These are phyloP conservation scores for Lagocephalus sceleratus DNA, from an alignment of 2,797 vertebrate genomes.

Conservation along the genomic window DNA sequence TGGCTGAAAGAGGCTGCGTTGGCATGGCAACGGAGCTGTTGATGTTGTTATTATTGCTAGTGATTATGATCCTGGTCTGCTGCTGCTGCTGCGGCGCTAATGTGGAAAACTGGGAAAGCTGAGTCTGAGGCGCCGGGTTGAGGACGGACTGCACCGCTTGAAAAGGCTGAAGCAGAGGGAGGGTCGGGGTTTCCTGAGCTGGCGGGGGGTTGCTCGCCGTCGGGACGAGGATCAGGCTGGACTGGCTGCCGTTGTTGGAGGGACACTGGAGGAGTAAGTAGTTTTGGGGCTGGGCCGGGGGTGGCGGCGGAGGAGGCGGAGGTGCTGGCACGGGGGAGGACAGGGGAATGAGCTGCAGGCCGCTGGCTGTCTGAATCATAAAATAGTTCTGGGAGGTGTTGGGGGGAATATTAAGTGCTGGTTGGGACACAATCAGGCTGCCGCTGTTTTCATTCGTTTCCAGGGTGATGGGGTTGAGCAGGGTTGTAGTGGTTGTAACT, in stretches of 20 bases:
- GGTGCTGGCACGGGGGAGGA: constrained; percentile 71
- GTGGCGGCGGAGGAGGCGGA: constrained; percentile 74
- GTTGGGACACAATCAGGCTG: constrained; percentile 79
- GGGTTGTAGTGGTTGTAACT: constrained; percentile 65
- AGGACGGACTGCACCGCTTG: constrained; percentile 79
- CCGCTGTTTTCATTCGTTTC: constrained; percentile 76
- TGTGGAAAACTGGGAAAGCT: constrained; percentile 71
- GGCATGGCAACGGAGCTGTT: constrained; percentile 49
- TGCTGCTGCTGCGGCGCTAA: constrained; percentile 76
- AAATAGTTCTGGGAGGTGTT: constrained; percentile 87
- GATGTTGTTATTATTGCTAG: constrained; percentile 70
- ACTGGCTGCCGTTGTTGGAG: constrained; percentile 70
- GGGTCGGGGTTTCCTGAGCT: constrained; percentile 57
- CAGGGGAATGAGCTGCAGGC: constrained; percentile 88
- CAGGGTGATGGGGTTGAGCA: constrained; percentile 82
- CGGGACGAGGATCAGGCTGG: constrained; percentile 79
- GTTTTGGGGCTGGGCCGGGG: constrained; percentile 76
- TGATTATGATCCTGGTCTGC: constrained; percentile 81
- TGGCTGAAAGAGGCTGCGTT: constrained; percentile 37
- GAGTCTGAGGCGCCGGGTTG: constrained; percentile 65
- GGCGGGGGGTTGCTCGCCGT: constrained; percentile 59
- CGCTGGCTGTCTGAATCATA: constrained; percentile 86
- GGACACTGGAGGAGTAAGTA: constrained; percentile 78
- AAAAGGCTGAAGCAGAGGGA: constrained; percentile 79
- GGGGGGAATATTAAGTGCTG: constrained; percentile 81